Evolutionary conservation across 2,797 vertebrate genomes (phyloP).

Genomic region (Galagoides demidoff): DNA sequence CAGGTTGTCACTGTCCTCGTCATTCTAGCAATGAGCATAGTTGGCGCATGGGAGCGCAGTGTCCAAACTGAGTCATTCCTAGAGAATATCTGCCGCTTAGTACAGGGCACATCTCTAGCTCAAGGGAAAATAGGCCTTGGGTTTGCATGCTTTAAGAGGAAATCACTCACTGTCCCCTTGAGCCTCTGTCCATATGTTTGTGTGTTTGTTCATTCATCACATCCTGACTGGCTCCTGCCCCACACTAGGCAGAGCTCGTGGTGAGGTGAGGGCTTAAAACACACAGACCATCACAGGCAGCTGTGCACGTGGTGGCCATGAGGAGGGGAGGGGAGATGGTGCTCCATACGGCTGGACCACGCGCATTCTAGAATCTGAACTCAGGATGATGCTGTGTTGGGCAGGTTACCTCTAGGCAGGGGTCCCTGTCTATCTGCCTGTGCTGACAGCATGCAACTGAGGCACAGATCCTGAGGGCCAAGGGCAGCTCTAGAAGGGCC

Average conservation of each 20-base stretch:
- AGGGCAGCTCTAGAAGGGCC: background rate
- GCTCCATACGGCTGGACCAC: background rate
- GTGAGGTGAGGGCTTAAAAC: background rate
- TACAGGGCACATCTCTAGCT: background rate
- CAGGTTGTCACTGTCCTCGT: background rate
- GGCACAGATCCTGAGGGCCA: background rate
- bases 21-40: background rate
- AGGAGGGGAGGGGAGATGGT: rapidly evolving
- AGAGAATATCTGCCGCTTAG: background rate
- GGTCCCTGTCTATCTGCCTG: background rate
- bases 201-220: background rate
- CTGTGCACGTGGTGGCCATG: background rate
- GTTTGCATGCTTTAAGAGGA: background rate
- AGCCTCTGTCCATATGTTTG: background rate
- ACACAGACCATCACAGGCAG: background rate
- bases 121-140: background rate
- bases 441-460: background rate
- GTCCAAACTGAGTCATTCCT: background rate
- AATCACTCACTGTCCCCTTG: background rate
- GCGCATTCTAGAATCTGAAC: background rate
- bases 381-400: rapidly evolving
- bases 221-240: background rate
- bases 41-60: background rate
- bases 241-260: background rate
- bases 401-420: rapidly evolving